phyloP scores from a whole-genome alignment of 2,888 invertebrate genomes.

The Eupsilia transversa region DNA sequence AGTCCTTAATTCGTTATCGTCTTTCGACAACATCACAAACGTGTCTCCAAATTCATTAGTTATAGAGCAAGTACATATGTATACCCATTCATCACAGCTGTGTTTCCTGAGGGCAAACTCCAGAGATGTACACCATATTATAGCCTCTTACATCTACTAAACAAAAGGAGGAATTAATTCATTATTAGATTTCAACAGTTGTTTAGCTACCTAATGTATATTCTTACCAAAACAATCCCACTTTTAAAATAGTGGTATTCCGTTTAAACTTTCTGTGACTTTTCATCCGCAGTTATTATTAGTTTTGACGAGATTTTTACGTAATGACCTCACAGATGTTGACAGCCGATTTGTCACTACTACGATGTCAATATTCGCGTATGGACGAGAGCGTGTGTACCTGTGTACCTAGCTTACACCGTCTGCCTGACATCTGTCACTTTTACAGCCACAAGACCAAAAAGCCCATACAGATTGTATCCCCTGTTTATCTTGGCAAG shows the following conservation, averaged over 20 bases:
- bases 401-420: neutral
- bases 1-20: neutral
- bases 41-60: neutral
- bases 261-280: neutral
- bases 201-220: neutral
- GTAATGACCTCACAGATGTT: neutral
- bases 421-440: neutral
- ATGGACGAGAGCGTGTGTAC: neutral
- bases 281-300: neutral
- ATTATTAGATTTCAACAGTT: neutral
- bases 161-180: neutral
- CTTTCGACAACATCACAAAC: neutral
- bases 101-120: neutral
- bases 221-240: neutral
- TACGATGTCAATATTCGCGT: neutral
- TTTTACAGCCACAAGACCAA: constrained; percentile 7
- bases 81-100: neutral
- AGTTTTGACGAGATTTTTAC: neutral
- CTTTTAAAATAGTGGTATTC: neutral
- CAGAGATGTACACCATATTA: neutral
- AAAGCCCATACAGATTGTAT: constrained; percentile 18
- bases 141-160: neutral
- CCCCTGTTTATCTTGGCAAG: constrained; percentile 34
- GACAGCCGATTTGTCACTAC: neutral
- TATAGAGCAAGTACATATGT: neutral